phyloP scores from a whole-genome alignment of 2,797 vertebrate species.

The Smutsia gigantea region DNA sequence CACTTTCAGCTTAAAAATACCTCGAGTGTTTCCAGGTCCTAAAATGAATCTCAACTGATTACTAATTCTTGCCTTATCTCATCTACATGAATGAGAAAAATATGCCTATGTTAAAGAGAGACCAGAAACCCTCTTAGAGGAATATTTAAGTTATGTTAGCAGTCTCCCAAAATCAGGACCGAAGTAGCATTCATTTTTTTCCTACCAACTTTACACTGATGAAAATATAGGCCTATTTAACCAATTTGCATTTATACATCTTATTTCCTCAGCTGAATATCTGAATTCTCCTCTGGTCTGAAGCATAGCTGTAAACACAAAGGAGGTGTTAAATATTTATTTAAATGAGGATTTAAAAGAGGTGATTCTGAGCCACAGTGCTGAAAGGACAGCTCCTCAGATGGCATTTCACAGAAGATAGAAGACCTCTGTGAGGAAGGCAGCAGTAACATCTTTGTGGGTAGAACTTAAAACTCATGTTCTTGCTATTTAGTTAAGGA shows the following conservation, averaged over 20 bases:
- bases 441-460: background rate
- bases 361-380: background rate
- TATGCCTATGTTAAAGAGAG: background rate
- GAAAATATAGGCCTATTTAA: slow-evolving; percentile 50
- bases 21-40: slow-evolving; percentile 44
- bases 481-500: slow-evolving; percentile 27
- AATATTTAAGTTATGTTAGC: background rate
- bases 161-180: background rate
- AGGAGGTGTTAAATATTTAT: slow-evolving; percentile 40
- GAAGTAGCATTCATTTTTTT: background rate
- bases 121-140: slow-evolving; percentile 35
- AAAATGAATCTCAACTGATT: slow-evolving; percentile 62
- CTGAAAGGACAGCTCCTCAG: slow-evolving; percentile 81
- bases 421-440: background rate
- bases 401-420: background rate
- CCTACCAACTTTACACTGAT: background rate
- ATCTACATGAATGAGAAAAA: slow-evolving; percentile 47
- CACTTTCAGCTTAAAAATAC: slow-evolving; percentile 65
- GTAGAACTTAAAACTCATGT: background rate
- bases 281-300: slow-evolving; percentile 1
- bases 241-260: background rate
- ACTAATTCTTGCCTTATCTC: slow-evolving; percentile 56
- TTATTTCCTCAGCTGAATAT: slow-evolving; percentile 39
- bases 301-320: background rate
- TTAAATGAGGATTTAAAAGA: background rate